Conservation (phyloP, 2,113 vertebrate species). For the Machaerirhynchus nigripectus region DNA sequence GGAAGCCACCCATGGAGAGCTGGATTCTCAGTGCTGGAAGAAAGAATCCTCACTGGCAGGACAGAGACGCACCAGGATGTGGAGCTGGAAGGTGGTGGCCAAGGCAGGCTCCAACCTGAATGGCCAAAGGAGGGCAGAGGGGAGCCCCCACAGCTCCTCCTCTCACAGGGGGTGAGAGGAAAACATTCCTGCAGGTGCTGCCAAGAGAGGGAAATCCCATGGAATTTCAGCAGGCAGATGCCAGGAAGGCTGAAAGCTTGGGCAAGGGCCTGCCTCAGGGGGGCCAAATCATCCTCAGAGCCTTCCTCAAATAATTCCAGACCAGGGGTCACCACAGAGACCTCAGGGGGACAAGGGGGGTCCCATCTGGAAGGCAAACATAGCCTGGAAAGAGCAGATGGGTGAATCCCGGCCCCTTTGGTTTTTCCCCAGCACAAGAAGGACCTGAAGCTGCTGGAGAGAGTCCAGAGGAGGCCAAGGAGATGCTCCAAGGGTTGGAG, state of each 20-base stretch:
- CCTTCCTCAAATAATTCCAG: neutral
- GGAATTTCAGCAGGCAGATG: neutral
- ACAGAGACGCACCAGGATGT: fast-evolving
- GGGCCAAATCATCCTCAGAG: neutral
- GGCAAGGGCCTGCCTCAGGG: neutral
- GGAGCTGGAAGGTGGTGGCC: neutral
- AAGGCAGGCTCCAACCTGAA: neutral
- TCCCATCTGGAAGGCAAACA: neutral
- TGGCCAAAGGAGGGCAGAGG: neutral
- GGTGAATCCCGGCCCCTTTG: neutral
- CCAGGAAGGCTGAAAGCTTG: neutral
- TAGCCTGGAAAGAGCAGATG: neutral
- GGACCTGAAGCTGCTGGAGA: neutral
- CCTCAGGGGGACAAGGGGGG: neutral
- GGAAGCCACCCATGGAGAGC: fast-evolving
- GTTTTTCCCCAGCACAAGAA: neutral
- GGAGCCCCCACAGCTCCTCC: neutral
- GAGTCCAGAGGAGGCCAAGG: fast-evolving
- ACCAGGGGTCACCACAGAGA: neutral
- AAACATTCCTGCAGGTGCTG: neutral
- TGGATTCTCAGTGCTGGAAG: neutral
- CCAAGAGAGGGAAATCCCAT: neutral
- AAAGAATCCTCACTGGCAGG: neutral
- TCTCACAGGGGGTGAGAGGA: neutral
- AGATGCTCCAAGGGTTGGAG: neutral